phyloP scores from a whole-genome alignment of 2,888 invertebrate genomes.

The Empis livida region DNA sequence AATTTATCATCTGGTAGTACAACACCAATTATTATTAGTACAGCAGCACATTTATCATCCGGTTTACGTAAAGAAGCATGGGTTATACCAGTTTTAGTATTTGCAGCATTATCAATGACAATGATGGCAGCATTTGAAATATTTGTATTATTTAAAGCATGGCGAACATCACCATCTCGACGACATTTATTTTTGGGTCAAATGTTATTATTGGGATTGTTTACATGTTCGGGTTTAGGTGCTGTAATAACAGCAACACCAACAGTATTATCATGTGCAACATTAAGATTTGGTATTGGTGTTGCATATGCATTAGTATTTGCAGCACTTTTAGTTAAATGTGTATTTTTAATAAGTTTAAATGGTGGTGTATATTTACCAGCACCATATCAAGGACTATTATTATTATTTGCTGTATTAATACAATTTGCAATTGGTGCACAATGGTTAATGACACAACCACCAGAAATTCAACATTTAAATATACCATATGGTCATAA shows the following conservation, averaged over 20 bases:
- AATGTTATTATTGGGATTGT: conserved; percentile 70
- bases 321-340: conserved; percentile 83
- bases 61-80: conserved; percentile 64
- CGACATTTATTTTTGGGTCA: conserved; percentile 79
- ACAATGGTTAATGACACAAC: conserved; percentile 72
- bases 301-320: conserved; percentile 76
- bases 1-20: conserved; percentile 13
- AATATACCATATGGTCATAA: conserved; percentile 24
- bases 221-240: conserved; percentile 66
- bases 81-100: conserved; percentile 79
- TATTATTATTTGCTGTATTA: conserved; percentile 80
- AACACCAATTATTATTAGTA: conserved; percentile 27
- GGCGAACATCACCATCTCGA: conserved; percentile 68
- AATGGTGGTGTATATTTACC: conserved; percentile 86
- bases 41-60: conserved; percentile 26
- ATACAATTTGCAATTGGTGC: conserved; percentile 77
- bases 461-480: conserved; percentile 47
- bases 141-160: conserved; percentile 76
- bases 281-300: conserved; percentile 70
- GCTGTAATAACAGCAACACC: conserved; percentile 67
- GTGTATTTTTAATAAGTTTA: conserved; percentile 82
- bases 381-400: conserved; percentile 79
- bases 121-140: conserved; percentile 78
- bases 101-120: conserved; percentile 72
- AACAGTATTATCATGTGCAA: conserved; percentile 65